Conservation (phyloP, 2,888 invertebrate genomes). For the Apoda limacodes region DNA sequence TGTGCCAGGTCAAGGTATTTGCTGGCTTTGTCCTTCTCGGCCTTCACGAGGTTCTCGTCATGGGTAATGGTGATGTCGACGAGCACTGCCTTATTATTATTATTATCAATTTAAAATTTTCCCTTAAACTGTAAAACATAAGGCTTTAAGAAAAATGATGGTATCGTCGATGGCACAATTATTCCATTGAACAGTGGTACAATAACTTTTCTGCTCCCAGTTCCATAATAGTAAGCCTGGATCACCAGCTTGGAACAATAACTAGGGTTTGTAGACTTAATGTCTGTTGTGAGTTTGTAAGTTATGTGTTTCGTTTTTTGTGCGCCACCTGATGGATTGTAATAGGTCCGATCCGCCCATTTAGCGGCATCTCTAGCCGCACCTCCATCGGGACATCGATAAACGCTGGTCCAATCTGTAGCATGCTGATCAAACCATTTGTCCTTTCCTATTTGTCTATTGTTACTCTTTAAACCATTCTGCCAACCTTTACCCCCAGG, state of each 20-base stretch:
- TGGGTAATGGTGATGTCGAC: no score
- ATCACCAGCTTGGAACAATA: conserved; percentile 43
- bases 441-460: conserved; percentile 33
- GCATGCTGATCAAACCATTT: conserved; percentile 36
- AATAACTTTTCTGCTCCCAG: conserved; percentile 31
- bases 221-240: conserved; percentile 38
- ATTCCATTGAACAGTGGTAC: conserved; percentile 21
- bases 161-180: conserved; percentile 33
- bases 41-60: no score
- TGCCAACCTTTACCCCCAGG: conserved; percentile 31
- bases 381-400: conserved; percentile 28
- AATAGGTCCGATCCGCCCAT: conserved; percentile 38
- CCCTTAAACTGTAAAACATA: conserved; percentile 34
- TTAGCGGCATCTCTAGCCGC: conserved; percentile 29
- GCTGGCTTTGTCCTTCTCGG: no score
- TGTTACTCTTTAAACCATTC: conserved; percentile 31
- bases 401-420: conserved; percentile 37
- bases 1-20: no score
- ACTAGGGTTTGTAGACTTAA: conserved; percentile 32
- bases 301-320: conserved; percentile 34
- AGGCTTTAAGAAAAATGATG: conserved; percentile 31
- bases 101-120: conserved; percentile 28
- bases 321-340: conserved; percentile 29
- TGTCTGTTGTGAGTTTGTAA: conserved; percentile 28
- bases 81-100: no score